phyloP scores from a whole-genome alignment of 2,113 vertebrate genomes.

The Amazona vittata region DNA sequence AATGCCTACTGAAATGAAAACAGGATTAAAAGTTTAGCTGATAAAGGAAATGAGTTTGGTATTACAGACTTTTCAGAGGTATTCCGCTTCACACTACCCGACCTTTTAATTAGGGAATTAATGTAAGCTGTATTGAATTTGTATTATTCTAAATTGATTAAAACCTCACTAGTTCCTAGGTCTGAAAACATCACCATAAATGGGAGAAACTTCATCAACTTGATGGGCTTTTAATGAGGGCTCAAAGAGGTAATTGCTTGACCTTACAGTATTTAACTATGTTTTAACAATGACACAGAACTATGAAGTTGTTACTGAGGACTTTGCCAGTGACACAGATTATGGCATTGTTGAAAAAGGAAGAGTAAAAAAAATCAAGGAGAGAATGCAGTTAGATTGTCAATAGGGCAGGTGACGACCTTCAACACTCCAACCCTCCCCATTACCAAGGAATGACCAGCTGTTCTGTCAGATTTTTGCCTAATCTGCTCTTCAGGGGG shows the following conservation, averaged over 20 bases:
- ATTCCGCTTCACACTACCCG: constrained; percentile 11
- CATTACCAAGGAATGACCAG: neutral
- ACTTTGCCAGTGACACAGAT: neutral
- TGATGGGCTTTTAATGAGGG: constrained; percentile 25
- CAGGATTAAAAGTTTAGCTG: neutral
- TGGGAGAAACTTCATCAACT: neutral
- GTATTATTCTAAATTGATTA: constrained; percentile 45
- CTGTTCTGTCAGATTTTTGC: neutral
- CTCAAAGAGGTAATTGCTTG: neutral
- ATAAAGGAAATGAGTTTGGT: constrained; percentile 29
- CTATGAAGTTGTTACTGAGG: neutral
- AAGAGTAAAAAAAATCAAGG: neutral
- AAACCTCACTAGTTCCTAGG: constrained; percentile 24
- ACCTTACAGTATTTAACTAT: neutral
- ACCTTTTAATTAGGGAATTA: constrained; percentile 49
- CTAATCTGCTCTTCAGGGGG: neutral
- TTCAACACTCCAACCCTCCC: neutral
- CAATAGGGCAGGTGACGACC: neutral
- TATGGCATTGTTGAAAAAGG: neutral
- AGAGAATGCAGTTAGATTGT: neutral
- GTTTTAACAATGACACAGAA: neutral
- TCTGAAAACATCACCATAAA: constrained; percentile 47
- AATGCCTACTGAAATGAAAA: constrained; percentile 14
- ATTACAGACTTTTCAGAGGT: constrained; percentile 12
- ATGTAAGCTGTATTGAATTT: constrained; percentile 28